Conservation (phyloP, 1,140 invertebrate species). For the Platyura marginata region DNA sequence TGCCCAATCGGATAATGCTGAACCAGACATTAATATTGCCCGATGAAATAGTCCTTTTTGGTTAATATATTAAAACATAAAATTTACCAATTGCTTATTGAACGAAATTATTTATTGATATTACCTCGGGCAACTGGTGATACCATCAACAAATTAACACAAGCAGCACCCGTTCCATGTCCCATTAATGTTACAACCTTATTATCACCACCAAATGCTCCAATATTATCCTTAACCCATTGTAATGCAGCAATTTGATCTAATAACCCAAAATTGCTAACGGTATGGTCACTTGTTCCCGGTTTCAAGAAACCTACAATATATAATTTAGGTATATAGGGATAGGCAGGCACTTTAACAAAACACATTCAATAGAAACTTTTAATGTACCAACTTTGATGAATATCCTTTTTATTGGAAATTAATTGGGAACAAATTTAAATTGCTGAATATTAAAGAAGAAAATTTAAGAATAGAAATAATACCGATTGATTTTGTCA, state of each 20-base stretch:
- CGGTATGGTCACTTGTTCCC: conserved; percentile 43
- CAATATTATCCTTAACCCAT: conserved; percentile 76
- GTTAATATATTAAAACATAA: conserved; percentile 9
- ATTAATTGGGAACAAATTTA: too few species aligned
- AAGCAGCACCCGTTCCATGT: conserved; percentile 84
- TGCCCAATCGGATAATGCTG: conserved; percentile 78
- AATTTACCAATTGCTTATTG: conserved; percentile 1
- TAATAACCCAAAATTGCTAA: conserved; percentile 72
- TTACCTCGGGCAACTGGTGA: conserved; percentile 62
- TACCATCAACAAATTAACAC: conserved; percentile 73
- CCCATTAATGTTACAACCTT: conserved; percentile 69
- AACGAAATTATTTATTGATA: not conserved
- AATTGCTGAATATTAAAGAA: too few species aligned
- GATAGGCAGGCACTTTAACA: too few species aligned
- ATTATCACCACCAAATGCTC: conserved; percentile 65
- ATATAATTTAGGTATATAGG: too few species aligned
- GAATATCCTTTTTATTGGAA: too few species aligned
- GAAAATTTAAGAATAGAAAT: too few species aligned
- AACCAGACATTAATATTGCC: conserved; percentile 86
- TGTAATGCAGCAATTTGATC: conserved; percentile 75
- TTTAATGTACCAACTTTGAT: too few species aligned
- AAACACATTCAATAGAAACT: too few species aligned
- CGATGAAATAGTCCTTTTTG: conserved; percentile 79
- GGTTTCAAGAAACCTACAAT: conserved; percentile 69
- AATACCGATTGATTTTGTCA: too few species aligned